Evolutionary conservation across 2,888 invertebrate species (phyloP).

Genomic region (Marronus borbonicus): DNA sequence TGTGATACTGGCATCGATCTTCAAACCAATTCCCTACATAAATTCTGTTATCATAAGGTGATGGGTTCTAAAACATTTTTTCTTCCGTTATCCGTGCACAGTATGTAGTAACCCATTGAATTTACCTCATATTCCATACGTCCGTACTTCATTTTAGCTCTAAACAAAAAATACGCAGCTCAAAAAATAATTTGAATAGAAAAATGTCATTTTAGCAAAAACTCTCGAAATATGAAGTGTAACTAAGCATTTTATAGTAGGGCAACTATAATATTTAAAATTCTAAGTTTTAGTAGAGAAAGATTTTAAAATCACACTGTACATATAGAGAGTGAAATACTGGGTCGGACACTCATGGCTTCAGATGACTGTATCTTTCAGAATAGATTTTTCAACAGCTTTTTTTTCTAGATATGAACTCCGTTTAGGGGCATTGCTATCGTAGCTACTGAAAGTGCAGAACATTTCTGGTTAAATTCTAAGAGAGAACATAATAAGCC

Average conservation of each 20-base stretch:
- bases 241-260: conserved; percentile 20
- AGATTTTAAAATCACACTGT: no score
- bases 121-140: conserved; percentile 48
- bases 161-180: neutral
- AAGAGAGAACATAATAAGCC: no score
- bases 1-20: conserved; percentile 52
- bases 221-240: neutral
- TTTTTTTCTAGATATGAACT: no score
- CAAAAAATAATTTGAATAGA: neutral
- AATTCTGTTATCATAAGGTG: conserved; percentile 56
- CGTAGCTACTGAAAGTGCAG: no score
- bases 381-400: no score
- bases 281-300: no score
- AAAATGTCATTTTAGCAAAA: conserved; percentile 3
- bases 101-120: neutral
- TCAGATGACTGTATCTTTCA: no score
- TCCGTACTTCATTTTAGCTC: conserved; percentile 34
- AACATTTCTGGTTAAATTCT: no score
- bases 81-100: neutral
- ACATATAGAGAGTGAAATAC: no score
- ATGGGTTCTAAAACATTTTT: conserved; percentile 37
- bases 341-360: no score
- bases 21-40: conserved; percentile 61
- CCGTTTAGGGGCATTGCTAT: no score
- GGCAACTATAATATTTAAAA: neutral